These are phyloP conservation scores for Heliconius charithonia DNA, from an alignment of 2,888 invertebrate species.

Conservation along the genomic window DNA sequence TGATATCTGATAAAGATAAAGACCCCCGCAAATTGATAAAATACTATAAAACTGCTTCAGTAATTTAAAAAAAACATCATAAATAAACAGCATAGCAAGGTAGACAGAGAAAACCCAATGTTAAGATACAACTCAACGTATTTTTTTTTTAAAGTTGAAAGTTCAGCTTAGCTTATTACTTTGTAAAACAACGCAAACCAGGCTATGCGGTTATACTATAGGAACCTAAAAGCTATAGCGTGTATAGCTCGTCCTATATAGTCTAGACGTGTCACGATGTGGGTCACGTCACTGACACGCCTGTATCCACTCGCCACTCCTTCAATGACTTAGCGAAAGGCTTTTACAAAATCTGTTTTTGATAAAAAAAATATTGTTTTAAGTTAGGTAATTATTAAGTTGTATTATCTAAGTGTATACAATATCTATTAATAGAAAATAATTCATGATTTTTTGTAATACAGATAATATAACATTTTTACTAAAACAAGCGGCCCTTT, in stretches of 20 bases:
- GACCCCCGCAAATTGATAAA: too few species aligned
- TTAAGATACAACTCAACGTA: not conserved
- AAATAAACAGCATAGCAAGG: not conserved
- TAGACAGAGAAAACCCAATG: too few species aligned
- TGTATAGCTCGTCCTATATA: slow-evolving; percentile 15
- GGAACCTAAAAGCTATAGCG: not conserved
- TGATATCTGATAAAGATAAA: too few species aligned
- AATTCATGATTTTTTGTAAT: too few species aligned
- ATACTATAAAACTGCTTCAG: too few species aligned
- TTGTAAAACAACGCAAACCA: not conserved
- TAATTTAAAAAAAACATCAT: too few species aligned
- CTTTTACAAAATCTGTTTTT: slow-evolving; percentile 26
- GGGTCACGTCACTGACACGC: slow-evolving; percentile 29
- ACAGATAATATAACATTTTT: too few species aligned
- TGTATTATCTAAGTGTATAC: not conserved
- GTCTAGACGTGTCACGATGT: slow-evolving; percentile 30
- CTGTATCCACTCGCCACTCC: slow-evolving; percentile 23
- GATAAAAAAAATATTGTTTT: not conserved
- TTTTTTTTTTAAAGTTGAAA: too few species aligned
- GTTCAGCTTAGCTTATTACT: too few species aligned
- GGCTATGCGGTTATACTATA: not conserved
- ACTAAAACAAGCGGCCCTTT: too few species aligned
- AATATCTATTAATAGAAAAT: not conserved
- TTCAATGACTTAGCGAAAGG: slow-evolving; percentile 25
- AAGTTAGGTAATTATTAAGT: too few species aligned